phyloP scores from a whole-genome alignment of 2,888 invertebrate species.

The Trachelus tabidus region DNA sequence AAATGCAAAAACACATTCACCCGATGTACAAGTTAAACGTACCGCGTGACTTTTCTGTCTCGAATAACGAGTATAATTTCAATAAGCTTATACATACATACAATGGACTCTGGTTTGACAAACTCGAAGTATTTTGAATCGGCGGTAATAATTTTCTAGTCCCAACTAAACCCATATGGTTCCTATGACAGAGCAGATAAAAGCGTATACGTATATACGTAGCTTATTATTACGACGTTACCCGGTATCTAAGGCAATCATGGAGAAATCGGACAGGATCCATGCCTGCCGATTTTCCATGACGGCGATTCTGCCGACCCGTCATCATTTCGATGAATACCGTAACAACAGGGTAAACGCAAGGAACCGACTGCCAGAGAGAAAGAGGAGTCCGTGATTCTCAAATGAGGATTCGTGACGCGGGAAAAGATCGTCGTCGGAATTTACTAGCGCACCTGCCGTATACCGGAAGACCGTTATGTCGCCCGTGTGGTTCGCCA shows the following conservation, averaged over 20 bases:
- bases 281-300: neutral
- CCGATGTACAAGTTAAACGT: neutral
- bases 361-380: neutral
- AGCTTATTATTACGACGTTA: neutral
- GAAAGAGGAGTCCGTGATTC: neutral
- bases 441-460: slow-evolving; percentile 30
- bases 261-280: neutral
- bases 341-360: neutral
- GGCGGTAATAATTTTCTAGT: neutral
- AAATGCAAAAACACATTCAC: neutral
- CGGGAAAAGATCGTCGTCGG: neutral
- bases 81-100: neutral
- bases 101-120: neutral
- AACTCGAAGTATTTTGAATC: neutral
- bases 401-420: neutral
- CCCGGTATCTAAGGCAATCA: neutral
- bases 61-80: neutral
- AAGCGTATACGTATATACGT: neutral
- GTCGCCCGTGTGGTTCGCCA: slow-evolving; percentile 25
- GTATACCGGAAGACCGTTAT: slow-evolving; percentile 42
- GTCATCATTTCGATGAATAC: neutral
- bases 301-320: neutral
- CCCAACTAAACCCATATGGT: neutral
- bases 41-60: neutral
- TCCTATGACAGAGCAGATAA: neutral